A percentile compares a stretch with the other conserved stretches of the same genome.
These are phyloP conservation scores for Notechis scutatus DNA, from an alignment of 2,113 vertebrate genomes.

Conservation along the genomic window DNA sequence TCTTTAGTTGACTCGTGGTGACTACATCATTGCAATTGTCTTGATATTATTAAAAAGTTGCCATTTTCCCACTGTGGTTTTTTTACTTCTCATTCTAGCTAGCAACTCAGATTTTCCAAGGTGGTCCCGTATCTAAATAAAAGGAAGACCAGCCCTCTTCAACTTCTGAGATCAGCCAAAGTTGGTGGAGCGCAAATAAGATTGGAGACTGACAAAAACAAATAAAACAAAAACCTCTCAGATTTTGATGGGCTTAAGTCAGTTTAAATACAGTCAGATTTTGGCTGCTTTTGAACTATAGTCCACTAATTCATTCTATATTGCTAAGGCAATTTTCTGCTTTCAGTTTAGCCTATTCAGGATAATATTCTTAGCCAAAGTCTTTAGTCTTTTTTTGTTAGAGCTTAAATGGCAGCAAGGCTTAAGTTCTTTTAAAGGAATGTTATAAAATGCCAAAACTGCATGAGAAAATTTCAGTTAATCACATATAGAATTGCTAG, in stretches of 20 bases:
- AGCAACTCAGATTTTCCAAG: neutral
- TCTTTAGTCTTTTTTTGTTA: neutral
- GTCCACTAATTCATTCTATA: constrained; percentile 3
- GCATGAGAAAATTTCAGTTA: constrained; percentile 45
- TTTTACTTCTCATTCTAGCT: neutral
- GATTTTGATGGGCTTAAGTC: neutral
- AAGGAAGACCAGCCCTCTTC: neutral
- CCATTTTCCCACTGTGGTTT: neutral
- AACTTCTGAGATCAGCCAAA: neutral
- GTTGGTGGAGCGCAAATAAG: neutral
- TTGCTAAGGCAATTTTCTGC: constrained; percentile 7
- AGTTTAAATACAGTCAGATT: neutral
- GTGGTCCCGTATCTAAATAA: neutral
- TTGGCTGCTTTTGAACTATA: constrained; percentile 19
- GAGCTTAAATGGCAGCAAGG: neutral
- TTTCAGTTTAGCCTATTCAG: constrained; percentile 24
- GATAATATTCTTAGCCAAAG: neutral
- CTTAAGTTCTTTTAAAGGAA: constrained; percentile 14
- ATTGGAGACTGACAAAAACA: neutral
- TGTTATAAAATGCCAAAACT: constrained; percentile 24
- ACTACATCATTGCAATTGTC: neutral
- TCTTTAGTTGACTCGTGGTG: neutral
- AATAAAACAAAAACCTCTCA: neutral
- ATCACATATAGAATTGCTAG: neutral
- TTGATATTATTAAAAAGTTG: neutral